Evolutionary conservation across 2,797 vertebrate species (phyloP).

Genomic region (Hapalemur alaotrensis): DNA sequence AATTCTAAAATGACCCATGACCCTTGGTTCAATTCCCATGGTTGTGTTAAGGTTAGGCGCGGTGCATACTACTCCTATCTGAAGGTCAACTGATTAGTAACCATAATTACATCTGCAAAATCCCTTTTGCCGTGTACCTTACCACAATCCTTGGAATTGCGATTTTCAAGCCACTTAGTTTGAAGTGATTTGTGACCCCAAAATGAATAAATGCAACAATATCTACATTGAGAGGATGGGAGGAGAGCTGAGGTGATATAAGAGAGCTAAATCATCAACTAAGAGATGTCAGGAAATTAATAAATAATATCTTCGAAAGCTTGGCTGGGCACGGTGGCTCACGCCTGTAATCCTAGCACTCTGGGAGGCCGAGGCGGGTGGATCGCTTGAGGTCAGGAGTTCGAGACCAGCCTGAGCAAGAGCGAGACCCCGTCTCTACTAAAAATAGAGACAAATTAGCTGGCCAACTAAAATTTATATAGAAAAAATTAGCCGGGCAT

Average conservation of each 20-base stretch:
- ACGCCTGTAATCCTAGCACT: no score
- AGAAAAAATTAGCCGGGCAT: no score
- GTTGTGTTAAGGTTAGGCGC: neutral
- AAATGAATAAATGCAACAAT: neutral
- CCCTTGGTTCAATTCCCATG: neutral
- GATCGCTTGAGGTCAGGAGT: no score
- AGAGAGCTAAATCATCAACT: neutral
- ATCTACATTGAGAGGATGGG: neutral
- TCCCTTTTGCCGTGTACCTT: neutral
- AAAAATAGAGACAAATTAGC: no score
- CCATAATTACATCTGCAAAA: neutral
- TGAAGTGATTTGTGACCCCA: neutral
- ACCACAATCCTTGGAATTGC: neutral
- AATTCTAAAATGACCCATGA: neutral
- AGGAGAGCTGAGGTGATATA: neutral
- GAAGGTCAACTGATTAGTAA: neutral
- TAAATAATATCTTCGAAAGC: conserved; percentile 39
- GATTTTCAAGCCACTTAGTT: neutral
- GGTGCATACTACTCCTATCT: neutral
- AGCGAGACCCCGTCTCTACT: no score
- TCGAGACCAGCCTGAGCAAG: no score
- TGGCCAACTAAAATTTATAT: no score
- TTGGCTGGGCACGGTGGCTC: no score
- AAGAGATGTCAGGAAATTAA: conserved; percentile 20
- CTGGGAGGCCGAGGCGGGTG: no score